phyloP scores from a whole-genome alignment of 2,888 invertebrate species.

The Chalcis sispes region DNA sequence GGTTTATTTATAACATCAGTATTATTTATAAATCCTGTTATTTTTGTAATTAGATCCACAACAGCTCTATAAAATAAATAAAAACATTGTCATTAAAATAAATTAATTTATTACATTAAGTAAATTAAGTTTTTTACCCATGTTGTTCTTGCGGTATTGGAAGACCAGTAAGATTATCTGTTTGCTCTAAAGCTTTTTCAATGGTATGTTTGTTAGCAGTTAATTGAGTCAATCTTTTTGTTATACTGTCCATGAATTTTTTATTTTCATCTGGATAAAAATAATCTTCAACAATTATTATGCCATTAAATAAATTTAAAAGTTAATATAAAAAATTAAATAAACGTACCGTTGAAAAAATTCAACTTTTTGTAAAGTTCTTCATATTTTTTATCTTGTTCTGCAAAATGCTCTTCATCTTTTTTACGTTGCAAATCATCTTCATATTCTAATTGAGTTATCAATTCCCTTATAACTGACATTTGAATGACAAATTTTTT shows the following conservation, averaged over 20 bases:
- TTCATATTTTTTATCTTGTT: conserved; percentile 24
- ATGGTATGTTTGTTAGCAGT: conserved; percentile 63
- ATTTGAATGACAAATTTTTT: conserved; percentile 24
- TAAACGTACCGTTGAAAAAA: conserved; percentile 25
- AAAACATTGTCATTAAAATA: background rate
- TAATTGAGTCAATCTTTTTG: conserved; percentile 62
- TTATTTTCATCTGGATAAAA: conserved; percentile 56
- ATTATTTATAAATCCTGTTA: conserved; percentile 62
- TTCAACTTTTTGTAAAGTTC: conserved; percentile 8
- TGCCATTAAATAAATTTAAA: background rate
- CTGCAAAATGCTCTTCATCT: background rate
- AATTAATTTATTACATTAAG: background rate
- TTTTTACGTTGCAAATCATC: conserved; percentile 1
- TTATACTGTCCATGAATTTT: conserved; percentile 58
- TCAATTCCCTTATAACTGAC: conserved; percentile 26
- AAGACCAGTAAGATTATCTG: conserved; percentile 60
- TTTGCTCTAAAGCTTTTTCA: conserved; percentile 62
- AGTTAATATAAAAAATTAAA: background rate
- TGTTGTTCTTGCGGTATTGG: conserved; percentile 66
- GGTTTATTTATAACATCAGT: conserved; percentile 37
- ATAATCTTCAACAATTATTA: no score
- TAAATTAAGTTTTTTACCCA: conserved; percentile 57
- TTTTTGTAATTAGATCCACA: conserved; percentile 61
- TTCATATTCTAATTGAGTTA: conserved; percentile 26
- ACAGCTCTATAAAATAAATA: conserved; percentile 59